Conservation (phyloP, 1,140 invertebrate genomes). For the Aethina tumida region DNA sequence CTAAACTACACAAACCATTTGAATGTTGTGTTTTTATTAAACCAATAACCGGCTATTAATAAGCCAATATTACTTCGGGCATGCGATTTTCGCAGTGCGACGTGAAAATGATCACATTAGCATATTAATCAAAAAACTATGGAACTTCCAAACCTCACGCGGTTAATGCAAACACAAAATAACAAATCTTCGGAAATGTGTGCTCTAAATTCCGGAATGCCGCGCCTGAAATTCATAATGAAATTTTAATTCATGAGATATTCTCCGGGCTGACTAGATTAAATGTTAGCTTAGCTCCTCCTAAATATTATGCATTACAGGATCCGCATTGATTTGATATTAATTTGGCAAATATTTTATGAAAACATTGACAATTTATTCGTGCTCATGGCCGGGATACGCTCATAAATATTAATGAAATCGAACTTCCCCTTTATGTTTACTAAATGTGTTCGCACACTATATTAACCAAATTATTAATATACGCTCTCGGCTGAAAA, state of each 20-base stretch:
- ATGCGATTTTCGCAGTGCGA: too few relatives aligned
- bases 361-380: slow-evolving; percentile 33
- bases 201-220: background rate
- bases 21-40: too few relatives aligned
- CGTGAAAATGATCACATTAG: too few relatives aligned
- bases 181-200: too few relatives aligned
- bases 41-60: too few relatives aligned
- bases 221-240: background rate
- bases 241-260: background rate
- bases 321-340: slow-evolving; percentile 30
- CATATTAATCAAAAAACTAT: too few relatives aligned
- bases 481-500: too few relatives aligned
- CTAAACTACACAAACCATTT: too few relatives aligned
- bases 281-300: slow-evolving; percentile 20
- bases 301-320: slow-evolving; percentile 29
- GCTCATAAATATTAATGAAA: slow-evolving; percentile 33
- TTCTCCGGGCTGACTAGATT: slow-evolving; percentile 9
- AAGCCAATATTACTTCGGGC: too few relatives aligned
- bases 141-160: too few relatives aligned
- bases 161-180: too few relatives aligned
- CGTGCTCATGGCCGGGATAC: slow-evolving; percentile 28
- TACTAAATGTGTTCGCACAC: slow-evolving; percentile 25
- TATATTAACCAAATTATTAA: slow-evolving; percentile 22
- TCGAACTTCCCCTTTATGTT: slow-evolving; percentile 27
- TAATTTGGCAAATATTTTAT: slow-evolving; percentile 34